Conservation (phyloP, 1,140 invertebrate species). For the Caligus rogercresseyi region DNA sequence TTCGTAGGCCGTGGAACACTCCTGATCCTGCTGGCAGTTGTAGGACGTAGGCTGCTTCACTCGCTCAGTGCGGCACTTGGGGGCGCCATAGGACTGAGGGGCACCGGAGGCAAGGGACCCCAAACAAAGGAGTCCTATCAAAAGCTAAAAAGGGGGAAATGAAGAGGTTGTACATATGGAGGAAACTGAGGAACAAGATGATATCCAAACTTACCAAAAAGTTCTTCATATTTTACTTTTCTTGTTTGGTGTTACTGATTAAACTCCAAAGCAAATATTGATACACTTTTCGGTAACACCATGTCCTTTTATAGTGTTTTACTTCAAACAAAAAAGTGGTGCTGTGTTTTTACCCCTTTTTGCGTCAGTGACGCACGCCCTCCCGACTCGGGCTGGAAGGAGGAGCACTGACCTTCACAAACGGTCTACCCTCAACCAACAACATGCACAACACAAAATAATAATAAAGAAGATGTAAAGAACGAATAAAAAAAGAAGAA, state of each 20-base stretch:
- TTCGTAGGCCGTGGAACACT: constrained; percentile 13
- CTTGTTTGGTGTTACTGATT: neutral
- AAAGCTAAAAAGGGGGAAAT: neutral
- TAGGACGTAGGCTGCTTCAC: constrained; percentile 2
- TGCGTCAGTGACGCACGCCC: neutral
- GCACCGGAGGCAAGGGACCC: neutral
- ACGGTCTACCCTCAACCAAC: neutral
- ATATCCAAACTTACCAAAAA: no score
- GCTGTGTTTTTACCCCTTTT: neutral
- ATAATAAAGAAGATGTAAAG: no score
- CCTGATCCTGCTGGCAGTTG: constrained; percentile 11
- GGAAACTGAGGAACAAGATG: neutral
- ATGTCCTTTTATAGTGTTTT: neutral
- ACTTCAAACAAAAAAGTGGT: neutral
- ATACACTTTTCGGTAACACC: neutral
- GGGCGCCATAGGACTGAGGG: neutral
- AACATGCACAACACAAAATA: no score
- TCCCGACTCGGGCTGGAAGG: neutral
- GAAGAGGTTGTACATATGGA: neutral
- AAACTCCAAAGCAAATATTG: neutral
- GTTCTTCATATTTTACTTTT: no score
- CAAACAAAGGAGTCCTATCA: neutral
- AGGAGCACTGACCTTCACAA: neutral
- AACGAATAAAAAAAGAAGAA: no score
- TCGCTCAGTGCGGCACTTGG: constrained; percentile 14